phyloP scores from a whole-genome alignment of 2,113 vertebrate species.

The Platysteira castanea region DNA sequence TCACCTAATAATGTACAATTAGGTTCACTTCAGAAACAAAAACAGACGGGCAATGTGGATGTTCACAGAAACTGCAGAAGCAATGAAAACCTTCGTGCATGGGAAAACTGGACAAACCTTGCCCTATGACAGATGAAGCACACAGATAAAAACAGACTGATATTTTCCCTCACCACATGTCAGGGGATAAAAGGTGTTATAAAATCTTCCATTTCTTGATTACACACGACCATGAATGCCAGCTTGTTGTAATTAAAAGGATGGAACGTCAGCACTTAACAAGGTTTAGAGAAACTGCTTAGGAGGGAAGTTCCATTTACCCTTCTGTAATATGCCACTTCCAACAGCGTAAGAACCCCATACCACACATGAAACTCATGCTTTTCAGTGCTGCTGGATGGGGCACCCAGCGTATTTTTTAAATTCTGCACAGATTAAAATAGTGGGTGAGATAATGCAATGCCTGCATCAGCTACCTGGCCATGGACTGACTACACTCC shows the following conservation, averaged over 20 bases:
- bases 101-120: background rate
- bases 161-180: slow-evolving; percentile 14
- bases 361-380: background rate
- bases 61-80: background rate
- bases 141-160: background rate
- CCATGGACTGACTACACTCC: background rate
- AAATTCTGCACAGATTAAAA: background rate
- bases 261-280: slow-evolving; percentile 78
- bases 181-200: slow-evolving; percentile 33
- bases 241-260: slow-evolving; percentile 85
- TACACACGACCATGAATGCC: slow-evolving; percentile 67
- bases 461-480: background rate
- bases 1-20: background rate
- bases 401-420: background rate
- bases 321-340: background rate
- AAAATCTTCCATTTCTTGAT: slow-evolving; percentile 55
- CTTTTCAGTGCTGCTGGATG: background rate
- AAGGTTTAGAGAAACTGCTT: slow-evolving; percentile 66
- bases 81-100: background rate
- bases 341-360: fast-evolving
- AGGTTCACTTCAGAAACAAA: background rate
- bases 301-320: background rate
- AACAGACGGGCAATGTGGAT: background rate
- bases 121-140: background rate
- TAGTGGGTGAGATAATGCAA: background rate